Conservation (phyloP, 2,113 vertebrate genomes). For the Pteruthius melanotis region DNA sequence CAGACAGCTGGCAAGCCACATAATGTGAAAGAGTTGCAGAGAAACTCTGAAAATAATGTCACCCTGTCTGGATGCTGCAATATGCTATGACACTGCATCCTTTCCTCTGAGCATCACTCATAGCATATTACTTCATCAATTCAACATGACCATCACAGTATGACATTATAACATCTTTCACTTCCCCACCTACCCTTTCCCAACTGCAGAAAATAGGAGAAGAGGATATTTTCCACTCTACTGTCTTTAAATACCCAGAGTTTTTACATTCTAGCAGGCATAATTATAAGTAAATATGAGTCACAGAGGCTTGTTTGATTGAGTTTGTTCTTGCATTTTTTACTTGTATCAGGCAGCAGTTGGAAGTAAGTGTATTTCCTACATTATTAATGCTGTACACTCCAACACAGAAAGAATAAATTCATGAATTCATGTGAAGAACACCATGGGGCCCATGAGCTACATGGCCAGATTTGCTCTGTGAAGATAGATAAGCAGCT, state of each 20-base stretch:
- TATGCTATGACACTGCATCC: conserved; percentile 45
- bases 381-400: not conserved
- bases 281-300: conserved; percentile 18
- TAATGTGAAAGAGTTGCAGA: not conserved
- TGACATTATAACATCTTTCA: not conserved
- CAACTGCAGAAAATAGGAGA: not conserved
- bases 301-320: not conserved
- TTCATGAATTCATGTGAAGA: not conserved
- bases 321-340: not conserved
- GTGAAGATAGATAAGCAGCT: not conserved
- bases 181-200: not conserved
- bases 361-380: not conserved
- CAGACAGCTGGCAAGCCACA: conserved; percentile 1
- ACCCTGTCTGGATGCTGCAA: conserved; percentile 1
- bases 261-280: not conserved
- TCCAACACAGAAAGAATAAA: not conserved
- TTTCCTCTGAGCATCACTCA: not conserved
- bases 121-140: not conserved
- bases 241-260: not conserved
- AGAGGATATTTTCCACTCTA: not conserved
- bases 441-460: not conserved
- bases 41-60: not conserved
- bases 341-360: not conserved
- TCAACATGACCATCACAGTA: not conserved
- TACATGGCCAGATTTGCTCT: not conserved